Conservation (phyloP, 2,797 vertebrate species). For the Poeciliopsis gracilis region DNA sequence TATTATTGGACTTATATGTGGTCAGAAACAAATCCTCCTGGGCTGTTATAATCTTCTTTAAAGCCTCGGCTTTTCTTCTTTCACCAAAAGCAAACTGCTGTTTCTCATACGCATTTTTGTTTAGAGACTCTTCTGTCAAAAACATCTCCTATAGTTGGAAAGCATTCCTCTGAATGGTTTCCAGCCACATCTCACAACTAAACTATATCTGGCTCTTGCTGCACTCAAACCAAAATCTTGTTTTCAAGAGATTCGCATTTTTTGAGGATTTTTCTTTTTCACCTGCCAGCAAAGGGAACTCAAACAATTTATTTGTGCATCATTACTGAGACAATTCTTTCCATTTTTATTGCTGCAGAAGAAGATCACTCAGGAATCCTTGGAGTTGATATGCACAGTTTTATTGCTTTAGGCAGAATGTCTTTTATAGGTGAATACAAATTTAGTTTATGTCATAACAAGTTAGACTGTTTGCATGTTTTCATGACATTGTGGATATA, state of each 20-base stretch:
- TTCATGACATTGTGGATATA: neutral
- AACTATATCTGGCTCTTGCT: neutral
- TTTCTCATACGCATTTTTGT: neutral
- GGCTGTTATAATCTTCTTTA: neutral
- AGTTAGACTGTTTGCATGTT: neutral
- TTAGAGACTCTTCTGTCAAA: neutral
- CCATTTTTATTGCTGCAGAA: conserved; percentile 2
- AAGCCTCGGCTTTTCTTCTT: neutral
- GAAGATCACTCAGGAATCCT: neutral
- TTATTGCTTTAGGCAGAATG: neutral
- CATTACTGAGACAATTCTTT: neutral
- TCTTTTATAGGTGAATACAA: neutral
- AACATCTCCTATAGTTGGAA: neutral
- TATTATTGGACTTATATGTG: neutral
- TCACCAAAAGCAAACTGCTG: neutral
- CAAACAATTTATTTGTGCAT: neutral
- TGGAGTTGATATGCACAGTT: neutral
- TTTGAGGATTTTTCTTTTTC: neutral
- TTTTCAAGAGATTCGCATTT: neutral
- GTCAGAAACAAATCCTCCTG: neutral
- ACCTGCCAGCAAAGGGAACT: neutral
- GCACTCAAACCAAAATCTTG: neutral
- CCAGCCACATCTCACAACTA: neutral
- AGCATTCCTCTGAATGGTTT: neutral
- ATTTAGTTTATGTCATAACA: neutral